Evolutionary conservation across 1,140 invertebrate genomes (phyloP), one percentile per base, ranked within the genome.

Genomic region (Drosophila kepulauana): DNA sequence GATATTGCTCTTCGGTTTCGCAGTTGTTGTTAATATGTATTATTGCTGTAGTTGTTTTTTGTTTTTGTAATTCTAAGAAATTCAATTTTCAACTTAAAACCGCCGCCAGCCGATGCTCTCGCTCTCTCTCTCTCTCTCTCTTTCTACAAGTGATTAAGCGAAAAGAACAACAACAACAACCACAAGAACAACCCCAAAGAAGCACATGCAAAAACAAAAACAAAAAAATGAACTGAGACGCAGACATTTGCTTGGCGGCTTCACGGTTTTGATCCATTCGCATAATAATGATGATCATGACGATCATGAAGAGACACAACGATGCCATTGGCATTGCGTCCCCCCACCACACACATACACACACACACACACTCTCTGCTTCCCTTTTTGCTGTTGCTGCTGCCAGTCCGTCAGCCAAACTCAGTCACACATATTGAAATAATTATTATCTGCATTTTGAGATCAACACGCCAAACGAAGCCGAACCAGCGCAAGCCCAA

Each of bases 381-480:
- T 7, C 66, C 43, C 25, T 15, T 38, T 13, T 3, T 13, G 30
- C 45, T 8, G 8, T 15, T 35, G 1, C 49, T 46, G 20, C 38
- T 11, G 30, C 13, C 64, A 25, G 69, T 57, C 54, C 54, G 20
- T 35, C 76, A 69, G 79, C 82, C 78, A 77, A 82, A 84, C 81
- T 88, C 85, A 85, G 85, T 89, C 85, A 89, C 85, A 89, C 85
- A 91, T 91, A 91, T 91, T 91, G 88, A 91, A 91, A 91, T 91
- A 91, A 91, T 91, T 91, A 91, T 91, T 91, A 91, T 91, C 88
- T 91, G 84, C 88, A 89, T 91, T 88, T 88, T 38, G 89, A 82
- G 88, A 91, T 91, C 85, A 80, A 82, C 81, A 75, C 80, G 84
- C 82, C 82, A 75, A 71, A 67, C 71, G 80, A 51, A 75, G 70